Evolutionary conservation across 1,140 invertebrate genomes (phyloP).

Genomic region (Polypedilum pembai): DNA sequence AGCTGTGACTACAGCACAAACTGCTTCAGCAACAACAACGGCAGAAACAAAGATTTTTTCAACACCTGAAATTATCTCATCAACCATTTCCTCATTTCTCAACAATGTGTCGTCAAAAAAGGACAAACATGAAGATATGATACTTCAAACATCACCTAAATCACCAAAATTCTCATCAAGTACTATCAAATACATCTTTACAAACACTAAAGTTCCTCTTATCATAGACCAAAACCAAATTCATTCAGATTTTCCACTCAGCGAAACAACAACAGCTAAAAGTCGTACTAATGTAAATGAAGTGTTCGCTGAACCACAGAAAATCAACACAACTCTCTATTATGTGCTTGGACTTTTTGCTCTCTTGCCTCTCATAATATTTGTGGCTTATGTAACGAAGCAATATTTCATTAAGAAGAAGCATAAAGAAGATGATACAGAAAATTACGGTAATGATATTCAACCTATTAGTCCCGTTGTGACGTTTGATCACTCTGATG

Average conservation of each 20-base stretch:
- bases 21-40: background rate
- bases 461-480: constrained; percentile 42
- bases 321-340: constrained; percentile 48
- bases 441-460: constrained; percentile 49
- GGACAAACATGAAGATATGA: background rate
- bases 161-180: background rate
- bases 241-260: background rate
- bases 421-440: constrained; percentile 51
- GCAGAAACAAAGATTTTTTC: background rate
- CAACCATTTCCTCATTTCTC: background rate
- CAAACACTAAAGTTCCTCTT: background rate
- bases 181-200: background rate
- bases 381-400: constrained; percentile 48
- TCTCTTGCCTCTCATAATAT: constrained; percentile 50
- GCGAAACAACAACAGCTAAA: background rate
- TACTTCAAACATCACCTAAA: background rate
- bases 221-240: background rate
- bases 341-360: constrained; percentile 52
- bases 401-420: constrained; percentile 45
- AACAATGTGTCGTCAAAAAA: background rate
- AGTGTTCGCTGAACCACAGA: constrained; percentile 48
- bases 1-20: too few relatives aligned
- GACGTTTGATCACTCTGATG: constrained; percentile 44
- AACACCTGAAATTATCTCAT: background rate
- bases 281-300: constrained; percentile 41